These are phyloP conservation scores for Meganola albula DNA, from an alignment of 2,888 invertebrate genomes.

Conservation along the genomic window DNA sequence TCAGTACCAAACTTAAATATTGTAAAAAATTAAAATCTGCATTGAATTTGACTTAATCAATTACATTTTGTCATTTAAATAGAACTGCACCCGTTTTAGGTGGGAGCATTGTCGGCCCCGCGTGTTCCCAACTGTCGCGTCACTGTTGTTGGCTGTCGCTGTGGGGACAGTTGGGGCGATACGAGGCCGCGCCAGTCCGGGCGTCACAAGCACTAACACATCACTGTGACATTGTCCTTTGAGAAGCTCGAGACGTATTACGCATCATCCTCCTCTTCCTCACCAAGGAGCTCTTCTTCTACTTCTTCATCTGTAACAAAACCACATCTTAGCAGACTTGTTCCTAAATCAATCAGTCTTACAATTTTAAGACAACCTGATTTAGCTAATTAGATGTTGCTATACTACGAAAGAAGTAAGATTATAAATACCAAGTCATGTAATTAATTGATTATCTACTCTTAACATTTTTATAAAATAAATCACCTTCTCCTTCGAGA, in stretches of 20 bases:
- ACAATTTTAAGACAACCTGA: too few species aligned
- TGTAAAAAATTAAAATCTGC: conserved; percentile 68
- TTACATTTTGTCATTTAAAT: conserved; percentile 77
- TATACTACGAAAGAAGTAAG: too few species aligned
- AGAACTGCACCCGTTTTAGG: conserved; percentile 74
- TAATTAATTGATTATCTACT: too few species aligned
- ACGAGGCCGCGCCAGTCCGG: conserved; percentile 67
- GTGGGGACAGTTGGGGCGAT: conserved; percentile 65
- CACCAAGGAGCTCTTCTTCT: conserved; percentile 69
- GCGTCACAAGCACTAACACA: conserved; percentile 75
- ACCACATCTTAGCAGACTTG: conserved; percentile 5
- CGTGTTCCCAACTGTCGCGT: conserved; percentile 66
- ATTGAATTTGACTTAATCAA: conserved; percentile 71
- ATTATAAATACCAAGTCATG: too few species aligned
- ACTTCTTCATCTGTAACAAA: conserved; percentile 72
- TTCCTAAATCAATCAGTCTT: conserved; percentile 2
- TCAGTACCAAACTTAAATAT: conserved; percentile 69
- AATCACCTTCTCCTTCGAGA: conserved; percentile 74
- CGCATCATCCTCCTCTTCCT: conserved; percentile 76
- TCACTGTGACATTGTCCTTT: conserved; percentile 78
- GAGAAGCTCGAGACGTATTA: conserved; percentile 71
- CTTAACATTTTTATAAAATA: too few species aligned
- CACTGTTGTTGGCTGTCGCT: conserved; percentile 39
- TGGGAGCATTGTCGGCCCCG: conserved; percentile 71
- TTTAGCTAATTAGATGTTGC: too few species aligned